Percentiles rank a stretch among this genome's conserved stretches.
phyloP scores from a whole-genome alignment of 2,113 vertebrate species.

The Oreocharis arfaki region DNA sequence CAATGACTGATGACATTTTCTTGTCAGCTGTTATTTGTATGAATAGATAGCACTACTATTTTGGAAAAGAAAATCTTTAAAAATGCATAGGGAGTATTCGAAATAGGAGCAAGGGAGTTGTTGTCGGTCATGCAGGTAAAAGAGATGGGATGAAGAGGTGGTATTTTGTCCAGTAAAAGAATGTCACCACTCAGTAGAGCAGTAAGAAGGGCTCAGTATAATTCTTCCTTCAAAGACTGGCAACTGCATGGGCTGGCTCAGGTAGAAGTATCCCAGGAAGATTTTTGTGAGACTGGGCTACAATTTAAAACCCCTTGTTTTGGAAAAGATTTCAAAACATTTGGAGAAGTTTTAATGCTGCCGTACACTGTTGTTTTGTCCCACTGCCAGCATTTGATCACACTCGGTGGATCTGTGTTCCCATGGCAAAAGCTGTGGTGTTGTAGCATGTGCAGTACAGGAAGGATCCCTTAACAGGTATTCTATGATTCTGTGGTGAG shows the following conservation, averaged over 20 bases:
- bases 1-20: neutral
- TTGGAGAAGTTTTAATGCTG: neutral
- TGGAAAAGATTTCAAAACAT: neutral
- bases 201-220: neutral
- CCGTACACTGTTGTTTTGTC: neutral
- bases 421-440: neutral
- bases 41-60: neutral
- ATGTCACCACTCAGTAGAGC: neutral
- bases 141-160: neutral
- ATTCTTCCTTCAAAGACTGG: neutral
- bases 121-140: neutral
- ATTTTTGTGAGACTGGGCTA: neutral
- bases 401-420: accelerated
- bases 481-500: neutral
- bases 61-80: neutral
- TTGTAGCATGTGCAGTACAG: accelerated
- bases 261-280: neutral
- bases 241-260: neutral
- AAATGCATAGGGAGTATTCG: neutral
- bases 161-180: neutral
- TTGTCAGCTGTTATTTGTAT: neutral
- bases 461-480: neutral
- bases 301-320: neutral
- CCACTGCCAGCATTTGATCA: neutral
- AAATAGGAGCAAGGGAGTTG: no score